Conservation (phyloP, 1,140 invertebrate genomes). For the Anastatus disparis region DNA sequence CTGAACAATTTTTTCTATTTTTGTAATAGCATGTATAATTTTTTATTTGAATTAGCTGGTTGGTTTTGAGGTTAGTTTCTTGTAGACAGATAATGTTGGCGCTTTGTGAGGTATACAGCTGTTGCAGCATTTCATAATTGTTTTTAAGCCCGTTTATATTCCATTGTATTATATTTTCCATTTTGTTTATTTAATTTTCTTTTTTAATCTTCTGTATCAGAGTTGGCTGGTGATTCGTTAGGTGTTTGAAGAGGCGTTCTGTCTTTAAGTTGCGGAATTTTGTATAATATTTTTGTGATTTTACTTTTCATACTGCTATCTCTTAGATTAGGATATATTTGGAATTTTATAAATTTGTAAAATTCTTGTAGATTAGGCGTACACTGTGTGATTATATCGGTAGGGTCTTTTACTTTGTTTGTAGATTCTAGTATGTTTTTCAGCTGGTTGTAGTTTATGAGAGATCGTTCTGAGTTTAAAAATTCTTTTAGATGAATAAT, state of each 20-base stretch:
- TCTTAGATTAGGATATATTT: not conserved
- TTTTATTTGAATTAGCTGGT: slow-evolving; percentile 32
- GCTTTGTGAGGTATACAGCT: slow-evolving; percentile 25
- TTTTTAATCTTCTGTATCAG: not conserved
- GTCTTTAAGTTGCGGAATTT: not conserved
- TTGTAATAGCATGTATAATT: slow-evolving; percentile 44
- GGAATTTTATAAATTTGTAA: not conserved
- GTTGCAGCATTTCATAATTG: slow-evolving; percentile 19
- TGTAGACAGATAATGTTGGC: slow-evolving; percentile 44
- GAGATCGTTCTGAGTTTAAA: not conserved
- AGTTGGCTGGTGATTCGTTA: not conserved
- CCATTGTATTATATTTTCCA: slow-evolving; percentile 36
- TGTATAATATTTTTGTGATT: slow-evolving; percentile 3
- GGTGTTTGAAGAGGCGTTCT: not conserved
- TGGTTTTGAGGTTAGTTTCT: slow-evolving; percentile 50
- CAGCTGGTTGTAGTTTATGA: slow-evolving; percentile 7
- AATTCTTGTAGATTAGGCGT: not conserved
- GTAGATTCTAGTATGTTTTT: slow-evolving; percentile 2
- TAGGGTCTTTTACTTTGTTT: not conserved
- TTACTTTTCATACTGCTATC: slow-evolving; percentile 25
- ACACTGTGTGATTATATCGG: not conserved
- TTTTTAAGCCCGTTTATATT: slow-evolving; percentile 32
- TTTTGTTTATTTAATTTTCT: not conserved
- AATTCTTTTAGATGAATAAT: not conserved
- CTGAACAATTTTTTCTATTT: slow-evolving; percentile 41